A percentile compares a stretch with the other conserved stretches of the same genome.
phyloP scores from a whole-genome alignment of 2,797 vertebrate species.

The Darevskia mixta region DNA sequence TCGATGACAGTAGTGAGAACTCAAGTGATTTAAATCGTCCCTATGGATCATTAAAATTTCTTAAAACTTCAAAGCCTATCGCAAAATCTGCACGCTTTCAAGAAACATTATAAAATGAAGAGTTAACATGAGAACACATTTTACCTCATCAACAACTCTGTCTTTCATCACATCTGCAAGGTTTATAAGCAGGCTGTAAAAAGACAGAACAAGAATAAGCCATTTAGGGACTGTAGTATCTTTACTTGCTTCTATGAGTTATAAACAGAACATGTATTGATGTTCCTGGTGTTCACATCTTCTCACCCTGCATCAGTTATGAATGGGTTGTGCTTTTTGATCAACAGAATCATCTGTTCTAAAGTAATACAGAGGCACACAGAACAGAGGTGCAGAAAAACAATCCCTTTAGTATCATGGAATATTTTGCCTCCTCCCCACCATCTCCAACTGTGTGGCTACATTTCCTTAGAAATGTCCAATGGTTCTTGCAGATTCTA shows the following conservation, averaged over 20 bases:
- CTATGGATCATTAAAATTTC: neutral
- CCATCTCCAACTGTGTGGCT: neutral
- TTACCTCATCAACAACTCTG: conserved; percentile 89
- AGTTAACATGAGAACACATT: neutral
- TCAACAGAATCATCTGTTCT: neutral
- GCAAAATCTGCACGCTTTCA: neutral
- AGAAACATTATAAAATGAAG: neutral
- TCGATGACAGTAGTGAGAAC: neutral
- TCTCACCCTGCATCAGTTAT: neutral
- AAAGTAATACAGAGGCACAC: neutral
- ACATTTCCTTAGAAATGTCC: neutral
- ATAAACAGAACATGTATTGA: neutral
- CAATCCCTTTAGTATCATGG: neutral
- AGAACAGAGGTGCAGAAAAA: neutral
- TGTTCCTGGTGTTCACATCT: neutral
- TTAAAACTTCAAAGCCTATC: neutral
- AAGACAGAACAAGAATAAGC: neutral
- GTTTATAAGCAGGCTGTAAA: conserved; percentile 85
- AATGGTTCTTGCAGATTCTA: neutral
- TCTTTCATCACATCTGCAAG: conserved; percentile 89
- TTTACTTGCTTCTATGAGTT: neutral
- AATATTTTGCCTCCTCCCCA: neutral
- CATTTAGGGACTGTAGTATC: neutral
- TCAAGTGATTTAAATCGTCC: neutral
- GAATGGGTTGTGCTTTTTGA: neutral